These are phyloP conservation scores for Mastacembelus armatus DNA, from an alignment of 2,797 vertebrate genomes.

Conservation along the genomic window DNA sequence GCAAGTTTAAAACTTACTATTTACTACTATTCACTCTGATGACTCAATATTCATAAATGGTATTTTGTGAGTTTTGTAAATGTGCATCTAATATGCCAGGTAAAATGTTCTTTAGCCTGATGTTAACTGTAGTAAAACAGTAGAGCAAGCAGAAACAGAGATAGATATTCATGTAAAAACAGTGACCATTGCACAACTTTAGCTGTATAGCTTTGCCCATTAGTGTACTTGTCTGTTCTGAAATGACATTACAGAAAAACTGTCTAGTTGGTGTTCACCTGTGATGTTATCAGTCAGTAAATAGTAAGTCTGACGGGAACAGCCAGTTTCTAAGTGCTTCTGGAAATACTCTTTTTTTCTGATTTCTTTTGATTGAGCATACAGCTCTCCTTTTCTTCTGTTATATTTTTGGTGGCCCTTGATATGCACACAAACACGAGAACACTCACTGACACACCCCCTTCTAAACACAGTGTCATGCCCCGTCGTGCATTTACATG, in stretches of 20 bases:
- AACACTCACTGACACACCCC: slow-evolving; percentile 5
- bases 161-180: slow-evolving; percentile 1
- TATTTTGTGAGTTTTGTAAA: neutral
- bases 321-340: slow-evolving; percentile 21
- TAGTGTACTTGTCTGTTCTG: neutral
- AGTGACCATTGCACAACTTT: neutral
- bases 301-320: slow-evolving; percentile 17
- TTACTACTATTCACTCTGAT: too few relatives aligned
- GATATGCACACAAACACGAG: slow-evolving; percentile 6
- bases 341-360: slow-evolving; percentile 3
- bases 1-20: too few relatives aligned
- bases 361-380: slow-evolving; percentile 12
- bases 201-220: neutral
- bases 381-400: slow-evolving; percentile 18
- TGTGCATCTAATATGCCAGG: neutral
- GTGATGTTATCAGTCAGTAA: slow-evolving; percentile 30
- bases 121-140: slow-evolving; percentile 1
- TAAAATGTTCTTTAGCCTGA: neutral
- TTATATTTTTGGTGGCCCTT: slow-evolving; percentile 27
- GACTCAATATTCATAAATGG: neutral
- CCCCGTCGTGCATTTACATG: neutral
- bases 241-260: neutral
- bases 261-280: slow-evolving; percentile 30
- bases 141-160: neutral
- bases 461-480: slow-evolving; percentile 10